Conservation (phyloP, 2,888 invertebrate species). For the Oscheius sp. region DNA sequence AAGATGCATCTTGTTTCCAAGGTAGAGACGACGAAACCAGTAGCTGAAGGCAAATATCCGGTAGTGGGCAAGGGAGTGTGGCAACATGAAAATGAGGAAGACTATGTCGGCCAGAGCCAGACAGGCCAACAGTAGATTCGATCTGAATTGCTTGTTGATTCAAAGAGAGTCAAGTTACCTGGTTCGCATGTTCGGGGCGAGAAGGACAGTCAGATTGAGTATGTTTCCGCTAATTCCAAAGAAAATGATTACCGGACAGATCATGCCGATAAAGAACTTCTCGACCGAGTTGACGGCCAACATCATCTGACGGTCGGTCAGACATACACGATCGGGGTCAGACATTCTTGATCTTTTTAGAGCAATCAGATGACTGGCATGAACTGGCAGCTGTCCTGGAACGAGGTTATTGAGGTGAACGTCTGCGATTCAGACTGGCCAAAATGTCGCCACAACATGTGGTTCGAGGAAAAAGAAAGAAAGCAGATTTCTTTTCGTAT, state of each 20-base stretch:
- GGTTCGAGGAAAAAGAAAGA: constrained; percentile 16
- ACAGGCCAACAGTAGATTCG: constrained; percentile 67
- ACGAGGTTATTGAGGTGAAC: constrained; percentile 1
- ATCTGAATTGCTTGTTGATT: constrained; percentile 42
- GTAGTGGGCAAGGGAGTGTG: constrained; percentile 70
- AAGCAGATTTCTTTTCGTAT: constrained; percentile 6
- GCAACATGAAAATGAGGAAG: constrained; percentile 67
- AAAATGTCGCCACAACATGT: constrained; percentile 20
- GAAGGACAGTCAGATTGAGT: constrained; percentile 63
- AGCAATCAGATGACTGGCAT: not conserved
- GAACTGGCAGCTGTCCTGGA: constrained; percentile 17
- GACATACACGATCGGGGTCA: constrained; percentile 41
- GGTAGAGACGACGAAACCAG: constrained; percentile 66
- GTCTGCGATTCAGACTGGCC: constrained; percentile 1
- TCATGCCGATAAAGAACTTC: constrained; percentile 58
- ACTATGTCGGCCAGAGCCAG: constrained; percentile 70
- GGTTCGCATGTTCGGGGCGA: constrained; percentile 65
- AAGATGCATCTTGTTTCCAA: constrained; percentile 65
- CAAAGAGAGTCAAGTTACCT: constrained; percentile 43
- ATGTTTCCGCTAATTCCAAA: constrained; percentile 69
- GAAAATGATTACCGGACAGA: constrained; percentile 62
- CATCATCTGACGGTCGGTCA: constrained; percentile 59
- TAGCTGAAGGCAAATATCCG: constrained; percentile 60
- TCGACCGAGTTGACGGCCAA: constrained; percentile 57
- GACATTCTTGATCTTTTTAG: not conserved